Percentiles rank a stretch among this genome's conserved stretches.
Conservation (phyloP, 2,797 vertebrate species). For the Fringilla coelebs region DNA sequence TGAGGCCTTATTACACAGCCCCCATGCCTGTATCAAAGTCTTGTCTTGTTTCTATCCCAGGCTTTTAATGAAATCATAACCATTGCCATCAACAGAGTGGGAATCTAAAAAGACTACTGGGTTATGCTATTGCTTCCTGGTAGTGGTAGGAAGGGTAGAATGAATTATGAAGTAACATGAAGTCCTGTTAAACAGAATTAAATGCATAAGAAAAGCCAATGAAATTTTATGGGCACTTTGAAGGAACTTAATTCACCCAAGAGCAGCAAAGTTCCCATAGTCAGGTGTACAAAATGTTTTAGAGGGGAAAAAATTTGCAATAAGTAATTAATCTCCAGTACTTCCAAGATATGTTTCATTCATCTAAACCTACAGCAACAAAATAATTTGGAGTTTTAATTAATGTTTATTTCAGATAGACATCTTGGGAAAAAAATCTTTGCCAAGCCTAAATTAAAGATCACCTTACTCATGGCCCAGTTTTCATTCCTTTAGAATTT, state of each 20-base stretch:
- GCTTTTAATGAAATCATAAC: neutral
- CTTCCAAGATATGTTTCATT: neutral
- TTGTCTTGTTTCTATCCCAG: neutral
- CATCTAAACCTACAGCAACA: neutral
- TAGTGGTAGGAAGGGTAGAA: neutral
- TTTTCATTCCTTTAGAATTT: neutral
- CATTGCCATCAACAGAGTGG: neutral
- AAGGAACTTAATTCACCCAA: neutral
- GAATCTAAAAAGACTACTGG: neutral
- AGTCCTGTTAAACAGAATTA: neutral
- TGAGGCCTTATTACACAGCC: neutral
- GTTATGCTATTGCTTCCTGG: neutral
- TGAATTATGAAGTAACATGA: neutral
- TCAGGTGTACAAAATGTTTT: neutral
- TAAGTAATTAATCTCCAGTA: neutral
- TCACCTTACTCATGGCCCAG: neutral
- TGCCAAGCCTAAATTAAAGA: neutral
- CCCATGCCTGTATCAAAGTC: neutral
- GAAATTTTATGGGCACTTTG: neutral
- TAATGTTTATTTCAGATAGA: neutral
- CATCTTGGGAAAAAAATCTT: neutral
- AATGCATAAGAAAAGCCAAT: neutral
- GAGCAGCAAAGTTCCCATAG: neutral
- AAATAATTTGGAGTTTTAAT: neutral
- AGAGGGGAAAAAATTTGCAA: neutral